Percentiles rank a stretch among this genome's conserved stretches.
Conservation (phyloP, 2,113 vertebrate genomes). For the Perca fluviatilis region DNA sequence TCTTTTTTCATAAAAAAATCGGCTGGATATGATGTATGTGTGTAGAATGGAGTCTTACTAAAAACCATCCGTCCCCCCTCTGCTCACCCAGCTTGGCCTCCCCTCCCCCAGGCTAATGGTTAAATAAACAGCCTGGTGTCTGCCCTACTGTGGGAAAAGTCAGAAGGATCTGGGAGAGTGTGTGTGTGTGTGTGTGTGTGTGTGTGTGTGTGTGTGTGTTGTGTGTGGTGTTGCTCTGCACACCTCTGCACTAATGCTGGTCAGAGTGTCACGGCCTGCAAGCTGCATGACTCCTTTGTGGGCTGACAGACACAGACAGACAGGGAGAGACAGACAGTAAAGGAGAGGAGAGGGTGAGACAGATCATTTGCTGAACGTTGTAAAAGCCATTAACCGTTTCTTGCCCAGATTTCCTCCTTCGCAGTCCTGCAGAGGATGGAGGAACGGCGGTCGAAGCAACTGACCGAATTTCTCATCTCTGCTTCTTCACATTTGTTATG, state of each 20-base stretch:
- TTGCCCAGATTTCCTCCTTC: constrained; percentile 27
- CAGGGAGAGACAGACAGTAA: constrained; percentile 39
- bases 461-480: background rate
- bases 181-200: constrained; percentile 37
- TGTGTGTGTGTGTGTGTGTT: constrained; percentile 31
- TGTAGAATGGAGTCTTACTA: constrained; percentile 17
- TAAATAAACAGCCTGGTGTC: constrained; percentile 79
- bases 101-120: constrained; percentile 64
- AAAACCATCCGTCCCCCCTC: constrained; percentile 29
- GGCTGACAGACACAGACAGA: constrained; percentile 54
- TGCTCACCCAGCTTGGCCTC: constrained; percentile 28
- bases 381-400: constrained; percentile 68
- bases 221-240: constrained; percentile 27
- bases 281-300: constrained; percentile 60
- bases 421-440: background rate
- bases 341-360: constrained; percentile 49
- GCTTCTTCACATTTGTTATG: constrained; percentile 20
- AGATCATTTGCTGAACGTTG: constrained; percentile 46
- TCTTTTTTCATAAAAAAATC: background rate
- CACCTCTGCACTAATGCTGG: constrained; percentile 60
- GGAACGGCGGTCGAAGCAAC: background rate
- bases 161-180: constrained; percentile 37
- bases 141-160: constrained; percentile 70
- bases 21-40: background rate
- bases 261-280: constrained; percentile 51